Evolutionary conservation across 2,113 vertebrate species (phyloP).

Genomic region (Micronisus gabar): DNA sequence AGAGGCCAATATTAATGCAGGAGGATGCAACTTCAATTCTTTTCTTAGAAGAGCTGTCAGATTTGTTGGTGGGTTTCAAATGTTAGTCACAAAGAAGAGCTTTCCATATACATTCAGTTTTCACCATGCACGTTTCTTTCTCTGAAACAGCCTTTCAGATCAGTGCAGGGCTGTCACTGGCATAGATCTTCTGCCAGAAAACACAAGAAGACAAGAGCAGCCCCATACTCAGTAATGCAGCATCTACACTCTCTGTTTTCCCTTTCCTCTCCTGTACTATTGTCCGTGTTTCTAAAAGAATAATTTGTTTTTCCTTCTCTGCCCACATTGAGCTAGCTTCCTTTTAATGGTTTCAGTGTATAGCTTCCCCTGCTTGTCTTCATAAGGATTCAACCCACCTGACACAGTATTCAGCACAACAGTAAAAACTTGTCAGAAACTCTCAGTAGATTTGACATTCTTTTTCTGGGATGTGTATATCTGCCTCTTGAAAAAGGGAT

Average conservation of each 20-base stretch:
- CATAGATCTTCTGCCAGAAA: background rate
- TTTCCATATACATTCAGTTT: slow-evolving; percentile 7
- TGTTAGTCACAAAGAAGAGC: background rate
- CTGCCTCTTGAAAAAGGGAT: background rate
- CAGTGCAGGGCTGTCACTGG: background rate
- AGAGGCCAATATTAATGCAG: slow-evolving; percentile 94
- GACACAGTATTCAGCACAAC: background rate
- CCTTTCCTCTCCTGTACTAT: background rate
- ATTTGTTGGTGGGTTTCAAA: slow-evolving; percentile 87
- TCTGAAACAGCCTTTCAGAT: slow-evolving; percentile 8
- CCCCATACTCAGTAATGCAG: background rate
- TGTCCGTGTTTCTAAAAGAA: slow-evolving; percentile 10
- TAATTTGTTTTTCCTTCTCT: background rate
- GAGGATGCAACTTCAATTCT: slow-evolving; percentile 98
- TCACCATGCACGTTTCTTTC: slow-evolving; percentile 36
- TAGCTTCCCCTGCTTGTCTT: background rate
- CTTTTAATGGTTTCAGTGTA: background rate
- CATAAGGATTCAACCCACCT: background rate
- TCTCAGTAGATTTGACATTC: background rate
- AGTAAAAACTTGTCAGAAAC: slow-evolving; percentile 12
- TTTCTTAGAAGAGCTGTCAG: slow-evolving; percentile 94
- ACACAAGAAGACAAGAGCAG: background rate
- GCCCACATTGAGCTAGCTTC: background rate
- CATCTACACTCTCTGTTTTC: background rate
- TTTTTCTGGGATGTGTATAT: background rate